Percentiles rank a stretch among this genome's conserved stretches.
phyloP scores from a whole-genome alignment of 1,140 invertebrate genomes.

The Camponotus floridanus region DNA sequence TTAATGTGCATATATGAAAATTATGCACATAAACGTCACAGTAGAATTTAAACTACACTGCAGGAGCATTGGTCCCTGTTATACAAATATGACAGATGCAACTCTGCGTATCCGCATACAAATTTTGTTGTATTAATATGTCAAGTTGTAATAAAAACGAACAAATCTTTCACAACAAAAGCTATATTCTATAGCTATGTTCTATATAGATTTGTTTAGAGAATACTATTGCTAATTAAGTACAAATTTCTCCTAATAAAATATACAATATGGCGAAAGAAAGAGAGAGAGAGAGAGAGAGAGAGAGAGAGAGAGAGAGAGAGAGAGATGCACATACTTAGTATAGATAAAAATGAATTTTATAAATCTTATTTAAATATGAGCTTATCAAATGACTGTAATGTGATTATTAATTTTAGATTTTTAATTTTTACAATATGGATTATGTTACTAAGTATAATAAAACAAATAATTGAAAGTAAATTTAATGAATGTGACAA shows the following conservation, averaged over 20 bases:
- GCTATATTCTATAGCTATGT: not conserved
- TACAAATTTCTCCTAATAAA: not conserved
- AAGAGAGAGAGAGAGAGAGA: too few relatives aligned
- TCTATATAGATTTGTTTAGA: not conserved
- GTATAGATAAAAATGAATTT: not conserved
- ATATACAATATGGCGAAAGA: too few relatives aligned
- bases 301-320: not conserved
- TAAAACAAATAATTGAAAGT: too few relatives aligned
- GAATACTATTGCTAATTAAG: not conserved
- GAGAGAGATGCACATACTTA: not conserved
- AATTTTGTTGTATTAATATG: slow-evolving; percentile 8
- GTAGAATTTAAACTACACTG: slow-evolving; percentile 8
- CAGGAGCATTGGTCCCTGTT: not conserved
- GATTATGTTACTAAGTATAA: too few relatives aligned
- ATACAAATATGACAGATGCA: slow-evolving; percentile 14
- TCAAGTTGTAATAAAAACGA: slow-evolving; percentile 11
- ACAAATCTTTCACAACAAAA: not conserved
- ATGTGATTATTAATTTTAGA: too few relatives aligned
- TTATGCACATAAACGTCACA: not conserved
- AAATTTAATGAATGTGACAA: too few relatives aligned
- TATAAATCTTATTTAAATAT: not conserved
- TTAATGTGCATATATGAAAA: slow-evolving; percentile 9
- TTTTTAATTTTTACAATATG: too few relatives aligned
- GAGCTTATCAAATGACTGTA: too few relatives aligned
- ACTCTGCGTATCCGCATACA: not conserved